A percentile compares a stretch with the other conserved stretches of the same genome.
Evolutionary conservation across 2,113 vertebrate genomes (phyloP).

Genomic region (Tychaedon coryphoeus): DNA sequence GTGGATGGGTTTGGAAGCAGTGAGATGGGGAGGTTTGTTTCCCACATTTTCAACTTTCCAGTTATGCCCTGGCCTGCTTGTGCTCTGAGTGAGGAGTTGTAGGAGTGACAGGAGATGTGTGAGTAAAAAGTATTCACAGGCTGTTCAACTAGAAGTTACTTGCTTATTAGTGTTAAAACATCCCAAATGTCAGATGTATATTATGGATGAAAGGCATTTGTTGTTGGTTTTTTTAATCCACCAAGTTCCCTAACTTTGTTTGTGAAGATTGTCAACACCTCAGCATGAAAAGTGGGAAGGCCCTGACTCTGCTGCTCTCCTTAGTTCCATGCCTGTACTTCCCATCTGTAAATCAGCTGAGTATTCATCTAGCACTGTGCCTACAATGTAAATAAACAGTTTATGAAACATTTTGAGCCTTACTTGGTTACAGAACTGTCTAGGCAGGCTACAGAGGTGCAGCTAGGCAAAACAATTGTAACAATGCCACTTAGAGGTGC

Average conservation of each 20-base stretch:
- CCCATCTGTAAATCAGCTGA: background rate
- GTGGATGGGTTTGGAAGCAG: background rate
- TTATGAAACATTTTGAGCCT: background rate
- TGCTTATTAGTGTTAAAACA: background rate
- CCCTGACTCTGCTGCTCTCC: background rate
- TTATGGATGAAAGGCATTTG: background rate
- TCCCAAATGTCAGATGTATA: background rate
- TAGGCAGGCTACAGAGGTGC: background rate
- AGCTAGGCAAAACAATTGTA: background rate
- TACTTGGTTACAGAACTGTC: background rate
- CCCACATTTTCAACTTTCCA: background rate
- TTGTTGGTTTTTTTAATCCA: background rate
- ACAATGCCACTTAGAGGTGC: background rate
- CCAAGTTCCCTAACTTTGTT: background rate
- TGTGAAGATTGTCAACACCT: background rate
- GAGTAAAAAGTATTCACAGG: background rate
- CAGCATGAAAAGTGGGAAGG: background rate
- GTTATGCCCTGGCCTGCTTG: background rate
- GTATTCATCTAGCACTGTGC: background rate
- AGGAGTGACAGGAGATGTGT: background rate
- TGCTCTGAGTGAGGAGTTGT: background rate
- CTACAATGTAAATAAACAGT: background rate
- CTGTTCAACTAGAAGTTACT: background rate
- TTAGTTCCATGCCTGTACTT: background rate
- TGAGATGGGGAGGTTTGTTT: background rate